A percentile compares a stretch with the other conserved stretches of the same genome.
Evolutionary conservation across 2,113 vertebrate species (phyloP).

Genomic region (Micronycteris hirsuta): DNA sequence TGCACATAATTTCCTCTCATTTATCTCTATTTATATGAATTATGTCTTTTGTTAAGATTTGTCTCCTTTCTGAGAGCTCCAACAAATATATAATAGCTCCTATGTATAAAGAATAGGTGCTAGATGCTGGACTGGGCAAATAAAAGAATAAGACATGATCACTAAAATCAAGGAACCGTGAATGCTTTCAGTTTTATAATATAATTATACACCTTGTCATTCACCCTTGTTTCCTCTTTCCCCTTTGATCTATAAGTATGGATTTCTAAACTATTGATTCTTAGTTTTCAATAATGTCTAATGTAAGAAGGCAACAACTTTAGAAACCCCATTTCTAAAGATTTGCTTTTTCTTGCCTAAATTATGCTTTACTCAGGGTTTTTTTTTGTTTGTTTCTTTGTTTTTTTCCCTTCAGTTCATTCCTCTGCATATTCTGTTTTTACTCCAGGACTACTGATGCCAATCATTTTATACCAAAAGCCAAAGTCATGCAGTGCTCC

Average conservation of each 20-base stretch:
- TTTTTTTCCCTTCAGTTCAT: not conserved
- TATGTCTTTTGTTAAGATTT: not conserved
- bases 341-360: not conserved
- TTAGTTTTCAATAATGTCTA: not conserved
- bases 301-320: not conserved
- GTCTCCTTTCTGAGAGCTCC: not conserved
- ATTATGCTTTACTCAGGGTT: not conserved
- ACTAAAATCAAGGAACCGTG: not conserved
- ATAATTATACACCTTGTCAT: not conserved
- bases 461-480: not conserved
- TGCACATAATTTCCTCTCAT: not conserved
- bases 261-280: not conserved
- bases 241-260: not conserved
- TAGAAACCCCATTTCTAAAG: not conserved
- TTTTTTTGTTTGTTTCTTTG: too few relatives aligned
- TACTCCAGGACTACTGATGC: not conserved
- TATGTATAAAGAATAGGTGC: not conserved
- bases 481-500: not conserved
- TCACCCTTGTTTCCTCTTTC: not conserved
- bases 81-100: not conserved
- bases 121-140: not conserved
- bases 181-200: not conserved
- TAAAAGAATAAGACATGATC: not conserved
- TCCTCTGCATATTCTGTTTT: not conserved
- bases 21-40: not conserved